Evolutionary conservation across 2,888 invertebrate genomes (phyloP).

Genomic region (Ophion ellenae): DNA sequence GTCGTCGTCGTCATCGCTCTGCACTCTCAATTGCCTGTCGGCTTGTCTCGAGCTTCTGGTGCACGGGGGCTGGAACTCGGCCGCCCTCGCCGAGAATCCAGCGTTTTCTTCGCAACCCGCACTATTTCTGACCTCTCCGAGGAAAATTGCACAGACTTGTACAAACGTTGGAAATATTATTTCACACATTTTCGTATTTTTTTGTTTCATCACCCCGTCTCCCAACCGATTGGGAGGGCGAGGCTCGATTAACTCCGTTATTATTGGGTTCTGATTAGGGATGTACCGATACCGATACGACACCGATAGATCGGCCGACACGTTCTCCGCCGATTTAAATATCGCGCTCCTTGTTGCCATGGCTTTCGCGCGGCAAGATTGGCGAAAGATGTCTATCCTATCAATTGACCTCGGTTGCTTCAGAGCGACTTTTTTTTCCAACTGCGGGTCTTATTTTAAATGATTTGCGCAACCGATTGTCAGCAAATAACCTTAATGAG

Average conservation of each 20-base stretch:
- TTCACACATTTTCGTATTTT: background rate
- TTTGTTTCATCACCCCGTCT: background rate
- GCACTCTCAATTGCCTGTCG: constrained; percentile 73
- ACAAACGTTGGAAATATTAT: background rate
- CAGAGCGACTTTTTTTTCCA: no score
- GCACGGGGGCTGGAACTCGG: background rate
- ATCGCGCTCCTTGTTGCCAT: no score
- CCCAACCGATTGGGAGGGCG: background rate
- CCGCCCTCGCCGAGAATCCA: background rate
- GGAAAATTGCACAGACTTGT: background rate
- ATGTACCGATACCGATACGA: no score
- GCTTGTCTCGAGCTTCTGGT: constrained; percentile 45
- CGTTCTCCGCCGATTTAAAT: no score
- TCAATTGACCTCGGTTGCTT: no score
- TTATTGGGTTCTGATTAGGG: background rate
- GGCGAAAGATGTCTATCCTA: no score
- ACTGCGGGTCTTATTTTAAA: no score
- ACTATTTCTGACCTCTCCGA: background rate
- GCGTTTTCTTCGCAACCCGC: background rate
- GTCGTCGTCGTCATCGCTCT: constrained; percentile 49
- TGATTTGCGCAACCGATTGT: no score
- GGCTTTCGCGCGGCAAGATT: no score
- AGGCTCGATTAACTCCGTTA: background rate
- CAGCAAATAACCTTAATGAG: no score
- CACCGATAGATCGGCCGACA: no score